phyloP scores from a whole-genome alignment of 2,888 invertebrate genomes.

The Cephus pygmeus region DNA sequence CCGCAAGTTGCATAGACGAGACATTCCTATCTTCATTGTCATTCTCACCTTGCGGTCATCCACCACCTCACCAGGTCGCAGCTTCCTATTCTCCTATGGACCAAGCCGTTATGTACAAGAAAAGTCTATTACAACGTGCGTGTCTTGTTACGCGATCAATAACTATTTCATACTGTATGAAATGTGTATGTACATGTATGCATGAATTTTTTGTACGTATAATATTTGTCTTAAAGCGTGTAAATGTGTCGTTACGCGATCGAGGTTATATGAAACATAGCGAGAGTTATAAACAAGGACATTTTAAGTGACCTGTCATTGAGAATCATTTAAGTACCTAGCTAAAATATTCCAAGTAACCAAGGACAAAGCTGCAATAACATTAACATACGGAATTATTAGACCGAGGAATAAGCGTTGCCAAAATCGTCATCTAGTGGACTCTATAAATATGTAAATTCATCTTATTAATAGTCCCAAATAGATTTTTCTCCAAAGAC shows the following conservation, averaged over 20 bases:
- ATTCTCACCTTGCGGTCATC: slow-evolving; percentile 89
- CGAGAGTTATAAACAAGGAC: not conserved
- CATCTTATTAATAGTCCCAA: not conserved
- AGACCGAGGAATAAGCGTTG: not conserved
- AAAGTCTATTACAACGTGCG: not conserved
- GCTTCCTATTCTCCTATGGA: slow-evolving; percentile 87
- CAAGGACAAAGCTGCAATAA: slow-evolving; percentile 7
- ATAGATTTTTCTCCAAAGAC: not conserved
- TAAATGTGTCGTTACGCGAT: slow-evolving; percentile 17
- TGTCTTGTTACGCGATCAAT: not conserved
- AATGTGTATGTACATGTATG: not conserved
- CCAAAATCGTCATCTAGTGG: not conserved
- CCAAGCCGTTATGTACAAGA: slow-evolving; percentile 61
- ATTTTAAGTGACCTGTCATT: not conserved
- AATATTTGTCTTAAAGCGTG: slow-evolving; percentile 30
- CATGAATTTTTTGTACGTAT: not conserved
- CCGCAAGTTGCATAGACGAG: slow-evolving; percentile 55
- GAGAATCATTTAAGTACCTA: not conserved
- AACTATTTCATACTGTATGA: not conserved
- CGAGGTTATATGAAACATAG: not conserved
- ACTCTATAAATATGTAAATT: not conserved
- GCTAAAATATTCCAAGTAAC: slow-evolving; percentile 11
- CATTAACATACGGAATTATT: not conserved
- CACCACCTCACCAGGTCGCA: slow-evolving; percentile 93
- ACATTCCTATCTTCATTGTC: slow-evolving; percentile 38